Evolutionary conservation across 2,888 invertebrate species (phyloP).

Genomic region (Spialia ferax): DNA sequence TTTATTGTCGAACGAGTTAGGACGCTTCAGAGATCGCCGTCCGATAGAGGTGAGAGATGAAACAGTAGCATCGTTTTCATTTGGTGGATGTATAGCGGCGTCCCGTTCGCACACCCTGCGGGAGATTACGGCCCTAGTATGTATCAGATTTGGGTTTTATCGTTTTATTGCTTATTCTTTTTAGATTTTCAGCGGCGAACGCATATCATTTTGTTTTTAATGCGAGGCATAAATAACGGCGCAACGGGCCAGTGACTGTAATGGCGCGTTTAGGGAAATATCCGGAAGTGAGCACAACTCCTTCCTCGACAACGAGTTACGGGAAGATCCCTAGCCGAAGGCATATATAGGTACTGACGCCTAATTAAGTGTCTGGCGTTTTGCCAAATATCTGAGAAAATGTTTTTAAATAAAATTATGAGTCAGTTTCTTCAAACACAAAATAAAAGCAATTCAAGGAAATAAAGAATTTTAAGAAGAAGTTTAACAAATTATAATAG

Average conservation of each 20-base stretch:
- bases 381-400: constrained; percentile 41
- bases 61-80: constrained; percentile 86
- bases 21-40: constrained; percentile 81
- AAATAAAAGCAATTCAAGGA: neutral
- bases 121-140: constrained; percentile 82
- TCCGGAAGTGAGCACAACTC: constrained; percentile 75
- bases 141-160: constrained; percentile 87
- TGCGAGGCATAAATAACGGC: constrained; percentile 81
- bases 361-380: constrained; percentile 53
- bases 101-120: constrained; percentile 79
- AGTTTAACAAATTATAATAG: too few species aligned
- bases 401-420: constrained; percentile 17
- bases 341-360: constrained; percentile 41
- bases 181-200: constrained; percentile 86
- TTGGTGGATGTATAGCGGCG: constrained; percentile 76
- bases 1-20: constrained; percentile 75
- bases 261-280: constrained; percentile 77
- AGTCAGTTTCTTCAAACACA: neutral
- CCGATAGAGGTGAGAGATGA: constrained; percentile 87
- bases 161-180: constrained; percentile 87
- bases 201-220: constrained; percentile 87
- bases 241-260: constrained; percentile 78
- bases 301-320: constrained; percentile 53
- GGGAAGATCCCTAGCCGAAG: constrained; percentile 48
- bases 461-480: neutral